Evolutionary conservation across 2,888 invertebrate genomes (phyloP).

Genomic region (Heliconius charithonia): DNA sequence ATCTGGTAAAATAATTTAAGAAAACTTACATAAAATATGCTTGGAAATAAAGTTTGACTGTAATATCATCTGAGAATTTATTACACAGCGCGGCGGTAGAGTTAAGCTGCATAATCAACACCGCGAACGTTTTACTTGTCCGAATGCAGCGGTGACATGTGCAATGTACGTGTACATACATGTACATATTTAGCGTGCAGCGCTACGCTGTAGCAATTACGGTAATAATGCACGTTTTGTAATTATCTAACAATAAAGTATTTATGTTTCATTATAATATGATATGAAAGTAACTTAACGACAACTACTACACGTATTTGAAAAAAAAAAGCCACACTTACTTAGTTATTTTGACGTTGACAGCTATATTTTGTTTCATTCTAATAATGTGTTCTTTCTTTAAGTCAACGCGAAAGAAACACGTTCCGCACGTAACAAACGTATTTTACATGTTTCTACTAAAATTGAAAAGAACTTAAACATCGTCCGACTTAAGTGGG

Average conservation of each 20-base stretch:
- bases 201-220: neutral
- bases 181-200: neutral
- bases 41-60: neutral
- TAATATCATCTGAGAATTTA: conserved; percentile 18
- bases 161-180: neutral
- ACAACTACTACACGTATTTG: neutral
- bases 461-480: conserved; percentile 4
- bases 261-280: neutral
- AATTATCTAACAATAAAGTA: neutral
- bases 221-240: neutral
- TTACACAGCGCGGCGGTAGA: neutral
- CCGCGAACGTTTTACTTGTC: conserved; percentile 26
- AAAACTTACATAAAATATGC: neutral
- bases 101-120: conserved; percentile 14
- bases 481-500: conserved; percentile 11
- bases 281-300: neutral
- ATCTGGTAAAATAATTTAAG: neutral
- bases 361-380: neutral
- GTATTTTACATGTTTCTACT: neutral
- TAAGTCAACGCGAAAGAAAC: neutral
- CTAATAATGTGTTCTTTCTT: neutral
- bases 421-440: neutral
- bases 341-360: neutral
- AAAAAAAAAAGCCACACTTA: neutral
- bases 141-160: neutral